These are phyloP conservation scores for Nipponacmea schrenckii DNA, from an alignment of 2,888 invertebrate species.

Conservation along the genomic window DNA sequence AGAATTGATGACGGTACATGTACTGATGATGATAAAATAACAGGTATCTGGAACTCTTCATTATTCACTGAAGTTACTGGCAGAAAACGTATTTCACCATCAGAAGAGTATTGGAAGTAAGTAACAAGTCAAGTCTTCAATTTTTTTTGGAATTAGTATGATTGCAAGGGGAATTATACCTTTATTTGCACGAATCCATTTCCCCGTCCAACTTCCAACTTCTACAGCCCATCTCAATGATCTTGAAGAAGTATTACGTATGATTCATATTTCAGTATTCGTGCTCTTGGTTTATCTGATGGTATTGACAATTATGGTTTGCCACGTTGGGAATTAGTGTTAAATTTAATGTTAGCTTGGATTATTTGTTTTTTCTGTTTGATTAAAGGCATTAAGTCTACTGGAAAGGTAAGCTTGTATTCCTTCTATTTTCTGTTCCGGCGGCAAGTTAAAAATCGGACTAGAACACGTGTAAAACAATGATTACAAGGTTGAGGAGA, in stretches of 20 bases:
- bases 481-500: not conserved
- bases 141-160: too few relatives aligned
- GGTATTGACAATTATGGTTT: slow-evolving; percentile 56
- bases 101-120: slow-evolving; percentile 65
- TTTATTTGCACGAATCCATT: too few relatives aligned
- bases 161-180: too few relatives aligned
- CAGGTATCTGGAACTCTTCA: slow-evolving; percentile 51
- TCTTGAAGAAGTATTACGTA: too few relatives aligned
- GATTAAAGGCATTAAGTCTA: slow-evolving; percentile 64
- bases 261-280: slow-evolving; percentile 31
- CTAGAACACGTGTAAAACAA: not conserved
- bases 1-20: slow-evolving; percentile 45
- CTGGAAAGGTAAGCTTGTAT: slow-evolving; percentile 57
- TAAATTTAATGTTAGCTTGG: slow-evolving; percentile 63
- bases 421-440: slow-evolving; percentile 37
- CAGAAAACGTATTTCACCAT: slow-evolving; percentile 49
- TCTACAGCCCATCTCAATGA: too few relatives aligned
- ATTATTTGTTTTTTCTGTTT: slow-evolving; percentile 64
- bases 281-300: slow-evolving; percentile 49
- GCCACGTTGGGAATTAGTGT: slow-evolving; percentile 60
- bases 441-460: not conserved
- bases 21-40: slow-evolving; percentile 33
- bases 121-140: slow-evolving; percentile 12
- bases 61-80: slow-evolving; percentile 46
- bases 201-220: too few relatives aligned